phyloP scores from a whole-genome alignment of 30 jellyfish, hydroid and myxozoan genomes.

The Rhopilema esculentum region DNA sequence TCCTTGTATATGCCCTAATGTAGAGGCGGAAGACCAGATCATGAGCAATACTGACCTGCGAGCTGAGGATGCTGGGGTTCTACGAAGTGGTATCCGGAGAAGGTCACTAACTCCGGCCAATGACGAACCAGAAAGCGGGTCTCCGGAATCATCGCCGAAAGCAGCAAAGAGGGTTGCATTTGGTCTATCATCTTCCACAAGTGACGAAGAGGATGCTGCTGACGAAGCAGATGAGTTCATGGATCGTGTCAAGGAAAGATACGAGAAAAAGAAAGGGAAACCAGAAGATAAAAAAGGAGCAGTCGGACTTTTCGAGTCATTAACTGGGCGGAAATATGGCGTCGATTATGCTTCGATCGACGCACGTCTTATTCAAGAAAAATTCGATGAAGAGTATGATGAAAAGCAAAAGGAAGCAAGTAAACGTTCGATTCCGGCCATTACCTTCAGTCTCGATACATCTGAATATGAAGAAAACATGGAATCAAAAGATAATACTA shows the following conservation, averaged over 20 bases:
- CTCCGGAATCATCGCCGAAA: constrained; percentile 25
- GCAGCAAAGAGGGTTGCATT: constrained; percentile 1
- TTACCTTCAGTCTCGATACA: constrained; percentile 22
- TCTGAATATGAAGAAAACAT: not conserved
- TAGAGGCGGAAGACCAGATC: not conserved
- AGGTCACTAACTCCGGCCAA: constrained; percentile 55
- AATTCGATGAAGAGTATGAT: constrained; percentile 49
- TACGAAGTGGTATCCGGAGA: constrained; percentile 68
- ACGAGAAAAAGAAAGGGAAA: constrained; percentile 3
- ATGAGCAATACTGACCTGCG: constrained; percentile 18
- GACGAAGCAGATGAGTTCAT: constrained; percentile 51
- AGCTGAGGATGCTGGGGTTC: constrained; percentile 19
- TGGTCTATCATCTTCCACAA: constrained; percentile 15
- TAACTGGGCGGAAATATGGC: constrained; percentile 66
- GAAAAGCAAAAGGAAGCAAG: constrained; percentile 2
- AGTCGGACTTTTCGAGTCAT: constrained; percentile 32
- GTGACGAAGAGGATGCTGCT: constrained; percentile 17
- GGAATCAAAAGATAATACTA: not conserved
- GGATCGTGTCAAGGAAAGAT: constrained; percentile 15
- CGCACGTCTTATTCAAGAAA: constrained; percentile 48
- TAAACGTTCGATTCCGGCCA: constrained; percentile 26
- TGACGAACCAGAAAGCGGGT: constrained; percentile 1
- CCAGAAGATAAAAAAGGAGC: constrained; percentile 39
- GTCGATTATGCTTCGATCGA: constrained; percentile 58
- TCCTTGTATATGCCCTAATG: constrained; percentile 32